Conservation (phyloP, 92 coral and sea anemone species). For the Phenganax stokvisi region DNA sequence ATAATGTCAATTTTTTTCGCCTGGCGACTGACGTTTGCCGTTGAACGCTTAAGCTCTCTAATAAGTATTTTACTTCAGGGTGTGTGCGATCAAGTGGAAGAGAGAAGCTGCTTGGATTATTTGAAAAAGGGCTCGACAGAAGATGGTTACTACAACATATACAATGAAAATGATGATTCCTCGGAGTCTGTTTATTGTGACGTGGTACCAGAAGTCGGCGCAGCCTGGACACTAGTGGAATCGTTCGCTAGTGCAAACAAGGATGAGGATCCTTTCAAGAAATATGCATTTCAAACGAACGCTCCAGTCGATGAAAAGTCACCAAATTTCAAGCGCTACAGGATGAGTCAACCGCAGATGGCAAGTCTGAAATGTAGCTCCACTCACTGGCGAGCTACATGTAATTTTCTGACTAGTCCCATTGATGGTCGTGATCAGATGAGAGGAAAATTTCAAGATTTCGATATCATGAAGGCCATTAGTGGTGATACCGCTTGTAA, state of each 20-base stretch:
- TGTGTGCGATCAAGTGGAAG: background rate
- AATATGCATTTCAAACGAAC: background rate
- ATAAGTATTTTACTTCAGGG: background rate
- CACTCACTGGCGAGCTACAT: conserved; percentile 26
- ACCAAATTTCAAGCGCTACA: background rate
- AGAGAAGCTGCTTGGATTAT: conserved; percentile 1
- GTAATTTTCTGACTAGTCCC: background rate
- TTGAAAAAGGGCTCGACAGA: background rate
- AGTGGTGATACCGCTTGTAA: background rate
- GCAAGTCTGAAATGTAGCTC: background rate
- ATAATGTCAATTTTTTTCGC: too few relatives aligned
- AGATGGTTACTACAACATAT: conserved; percentile 8
- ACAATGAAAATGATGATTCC: background rate
- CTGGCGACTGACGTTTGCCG: too few relatives aligned
- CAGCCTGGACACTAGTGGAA: conserved; percentile 31
- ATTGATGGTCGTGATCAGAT: background rate
- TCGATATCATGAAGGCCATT: background rate
- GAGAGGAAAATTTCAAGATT: background rate
- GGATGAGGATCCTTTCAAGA: background rate
- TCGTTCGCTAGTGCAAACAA: background rate
- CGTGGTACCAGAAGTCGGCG: conserved; percentile 1
- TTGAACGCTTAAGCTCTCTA: too few relatives aligned
- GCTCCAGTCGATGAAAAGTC: conserved; percentile 1
- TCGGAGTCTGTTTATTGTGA: conserved; percentile 12
- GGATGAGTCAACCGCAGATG: conserved; percentile 1